Conservation (phyloP, 1,140 invertebrate species). For the Zaprionus capensis region DNA sequence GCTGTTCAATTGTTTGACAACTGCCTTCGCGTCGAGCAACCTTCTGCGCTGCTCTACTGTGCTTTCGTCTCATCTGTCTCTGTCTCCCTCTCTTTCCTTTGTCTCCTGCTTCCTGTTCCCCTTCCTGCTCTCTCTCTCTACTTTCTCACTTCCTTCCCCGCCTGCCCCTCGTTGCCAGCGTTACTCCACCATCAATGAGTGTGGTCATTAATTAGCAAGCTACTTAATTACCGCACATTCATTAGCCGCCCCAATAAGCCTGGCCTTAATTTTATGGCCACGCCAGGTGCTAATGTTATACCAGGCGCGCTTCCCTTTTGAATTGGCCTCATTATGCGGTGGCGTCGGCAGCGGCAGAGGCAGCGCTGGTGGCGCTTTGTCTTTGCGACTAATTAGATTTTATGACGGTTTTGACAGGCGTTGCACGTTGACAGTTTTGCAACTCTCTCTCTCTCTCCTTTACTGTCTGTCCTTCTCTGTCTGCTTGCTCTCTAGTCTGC, state of each 20-base stretch:
- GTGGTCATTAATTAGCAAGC: slow-evolving; percentile 84
- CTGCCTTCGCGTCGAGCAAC: not conserved
- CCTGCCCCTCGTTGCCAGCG: slow-evolving; percentile 11
- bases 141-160: not conserved
- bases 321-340: slow-evolving; percentile 74
- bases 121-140: not conserved
- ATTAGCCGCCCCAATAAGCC: slow-evolving; percentile 81
- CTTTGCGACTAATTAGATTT: slow-evolving; percentile 77
- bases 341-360: not conserved
- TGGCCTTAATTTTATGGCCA: slow-evolving; percentile 65
- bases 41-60: not conserved
- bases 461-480: no score
- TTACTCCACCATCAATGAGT: slow-evolving; percentile 53
- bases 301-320: slow-evolving; percentile 32
- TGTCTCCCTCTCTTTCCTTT: not conserved
- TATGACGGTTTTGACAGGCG: slow-evolving; percentile 44
- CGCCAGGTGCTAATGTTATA: slow-evolving; percentile 65
- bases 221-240: slow-evolving; percentile 84
- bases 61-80: no score
- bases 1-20: slow-evolving; percentile 61
- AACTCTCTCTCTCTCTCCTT: not conserved
- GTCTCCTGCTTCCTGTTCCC: no score
- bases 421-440: not conserved
- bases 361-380: slow-evolving; percentile 49
- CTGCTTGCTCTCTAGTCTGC: no score